phyloP scores from a whole-genome alignment of 2,113 vertebrate genomes.

The Gymnarchus niloticus region DNA sequence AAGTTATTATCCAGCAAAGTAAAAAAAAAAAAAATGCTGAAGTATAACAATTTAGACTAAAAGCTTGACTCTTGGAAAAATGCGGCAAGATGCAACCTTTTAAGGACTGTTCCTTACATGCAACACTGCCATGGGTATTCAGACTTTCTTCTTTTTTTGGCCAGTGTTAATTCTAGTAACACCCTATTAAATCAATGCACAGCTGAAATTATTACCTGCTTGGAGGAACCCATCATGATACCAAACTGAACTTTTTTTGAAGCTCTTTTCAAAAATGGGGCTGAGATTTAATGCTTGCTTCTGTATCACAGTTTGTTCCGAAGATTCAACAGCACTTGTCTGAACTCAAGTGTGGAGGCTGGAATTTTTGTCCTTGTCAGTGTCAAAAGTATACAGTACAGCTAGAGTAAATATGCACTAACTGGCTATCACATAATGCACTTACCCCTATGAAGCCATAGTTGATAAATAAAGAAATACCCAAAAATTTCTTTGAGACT shows the following conservation, averaged over 20 bases:
- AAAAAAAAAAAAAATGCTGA: constrained; percentile 48
- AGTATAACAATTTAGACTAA: constrained; percentile 47
- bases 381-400: neutral
- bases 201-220: neutral
- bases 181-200: neutral
- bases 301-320: neutral
- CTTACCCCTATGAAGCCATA: neutral
- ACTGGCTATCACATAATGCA: neutral
- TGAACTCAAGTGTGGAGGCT: neutral
- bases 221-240: neutral
- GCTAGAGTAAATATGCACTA: neutral
- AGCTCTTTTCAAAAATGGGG: neutral
- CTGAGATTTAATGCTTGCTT: too few relatives aligned
- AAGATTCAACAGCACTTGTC: neutral
- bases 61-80: constrained; percentile 29
- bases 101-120: constrained; percentile 18
- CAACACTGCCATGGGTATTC: constrained; percentile 34
- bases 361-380: neutral
- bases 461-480: neutral
- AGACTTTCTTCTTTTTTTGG: neutral
- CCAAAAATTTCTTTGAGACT: neutral
- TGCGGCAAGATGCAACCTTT: constrained; percentile 39
- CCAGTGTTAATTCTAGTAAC: neutral
- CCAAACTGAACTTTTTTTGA: neutral
- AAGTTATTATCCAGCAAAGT: constrained; percentile 23